A percentile compares a stretch with the other conserved stretches of the same genome.
Evolutionary conservation across 2,888 invertebrate species (phyloP).

Genomic region (Orthosia cruda): DNA sequence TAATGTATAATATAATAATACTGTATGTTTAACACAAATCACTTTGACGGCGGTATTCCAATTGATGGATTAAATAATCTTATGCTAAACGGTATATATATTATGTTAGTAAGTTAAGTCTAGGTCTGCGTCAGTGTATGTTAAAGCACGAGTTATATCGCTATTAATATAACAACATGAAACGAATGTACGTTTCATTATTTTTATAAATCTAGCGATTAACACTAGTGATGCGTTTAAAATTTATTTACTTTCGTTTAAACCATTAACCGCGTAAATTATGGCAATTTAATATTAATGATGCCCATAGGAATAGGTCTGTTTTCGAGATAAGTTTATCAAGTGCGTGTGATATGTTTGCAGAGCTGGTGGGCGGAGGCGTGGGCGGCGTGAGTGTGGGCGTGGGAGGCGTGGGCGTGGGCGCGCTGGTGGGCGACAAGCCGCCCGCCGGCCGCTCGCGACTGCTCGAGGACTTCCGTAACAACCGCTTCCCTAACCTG

Average conservation of each 20-base stretch:
- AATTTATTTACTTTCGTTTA: slow-evolving; percentile 7
- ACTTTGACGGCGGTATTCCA: slow-evolving; percentile 4
- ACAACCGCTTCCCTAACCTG: slow-evolving; percentile 97
- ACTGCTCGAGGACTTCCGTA: slow-evolving; percentile 98
- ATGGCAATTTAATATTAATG: slow-evolving; percentile 19
- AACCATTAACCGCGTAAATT: slow-evolving; percentile 24
- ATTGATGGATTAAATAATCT: neutral
- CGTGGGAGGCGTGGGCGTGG: slow-evolving; percentile 74
- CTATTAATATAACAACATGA: neutral
- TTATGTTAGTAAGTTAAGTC: slow-evolving; percentile 10
- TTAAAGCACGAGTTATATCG: slow-evolving; percentile 1
- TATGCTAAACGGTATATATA: neutral
- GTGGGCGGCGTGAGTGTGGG: slow-evolving; percentile 82
- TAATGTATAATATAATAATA: slow-evolving; percentile 57
- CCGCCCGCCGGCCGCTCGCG: slow-evolving; percentile 95
- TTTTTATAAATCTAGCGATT: slow-evolving; percentile 6
- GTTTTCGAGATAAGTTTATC: slow-evolving; percentile 10
- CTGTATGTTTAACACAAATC: slow-evolving; percentile 42
- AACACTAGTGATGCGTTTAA: slow-evolving; percentile 6
- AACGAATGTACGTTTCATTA: neutral
- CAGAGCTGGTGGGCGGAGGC: slow-evolving; percentile 87
- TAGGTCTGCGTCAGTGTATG: neutral
- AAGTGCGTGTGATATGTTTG: slow-evolving; percentile 55
- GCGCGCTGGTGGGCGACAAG: slow-evolving; percentile 87
- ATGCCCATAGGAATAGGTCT: slow-evolving; percentile 7